phyloP scores from a whole-genome alignment of 2,113 vertebrate genomes.

The Amphiprion percula region DNA sequence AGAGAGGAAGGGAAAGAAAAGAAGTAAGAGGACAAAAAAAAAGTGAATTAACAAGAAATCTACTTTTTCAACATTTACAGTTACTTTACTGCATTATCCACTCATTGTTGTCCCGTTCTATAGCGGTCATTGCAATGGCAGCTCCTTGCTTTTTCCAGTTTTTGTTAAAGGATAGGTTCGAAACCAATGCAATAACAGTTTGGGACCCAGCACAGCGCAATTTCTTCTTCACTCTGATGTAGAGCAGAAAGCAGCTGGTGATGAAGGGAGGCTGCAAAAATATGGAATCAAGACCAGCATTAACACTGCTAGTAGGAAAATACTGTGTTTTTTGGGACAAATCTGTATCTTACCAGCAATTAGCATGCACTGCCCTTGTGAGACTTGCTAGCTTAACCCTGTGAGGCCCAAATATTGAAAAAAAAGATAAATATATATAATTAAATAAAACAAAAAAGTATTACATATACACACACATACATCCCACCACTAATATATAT shows the following conservation, averaged over 20 bases:
- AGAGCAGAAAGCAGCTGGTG: background rate
- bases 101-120: background rate
- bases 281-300: too few species aligned
- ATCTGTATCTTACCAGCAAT: too few species aligned
- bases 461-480: too few species aligned
- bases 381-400: too few species aligned
- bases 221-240: background rate
- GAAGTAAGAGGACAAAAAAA: background rate
- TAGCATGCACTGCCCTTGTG: too few species aligned
- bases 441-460: too few species aligned
- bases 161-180: background rate
- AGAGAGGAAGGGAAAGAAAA: background rate
- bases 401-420: too few species aligned
- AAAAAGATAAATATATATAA: too few species aligned
- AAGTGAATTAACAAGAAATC: slow-evolving; percentile 9
- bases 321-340: too few species aligned
- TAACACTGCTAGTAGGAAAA: too few species aligned
- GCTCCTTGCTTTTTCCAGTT: background rate
- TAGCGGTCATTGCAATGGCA: background rate
- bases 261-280: background rate
- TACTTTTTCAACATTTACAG: background rate
- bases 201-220: background rate
- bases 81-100: background rate
- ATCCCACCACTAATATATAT: too few species aligned
- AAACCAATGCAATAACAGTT: background rate